Conservation (phyloP, 2,113 vertebrate species). For the Mugil cephalus region DNA sequence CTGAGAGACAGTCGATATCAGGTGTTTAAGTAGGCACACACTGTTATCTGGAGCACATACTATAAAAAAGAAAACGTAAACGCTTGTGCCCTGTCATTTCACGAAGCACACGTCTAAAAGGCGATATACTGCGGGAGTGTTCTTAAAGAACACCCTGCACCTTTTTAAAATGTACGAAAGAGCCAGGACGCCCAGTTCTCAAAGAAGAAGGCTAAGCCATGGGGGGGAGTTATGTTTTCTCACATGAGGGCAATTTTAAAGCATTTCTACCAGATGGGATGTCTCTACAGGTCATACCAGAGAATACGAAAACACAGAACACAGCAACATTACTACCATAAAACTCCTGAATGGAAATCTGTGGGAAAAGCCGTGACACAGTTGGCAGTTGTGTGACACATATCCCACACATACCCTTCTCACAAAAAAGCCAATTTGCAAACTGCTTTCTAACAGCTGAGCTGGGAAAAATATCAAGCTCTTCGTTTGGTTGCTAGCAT, state of each 20-base stretch:
- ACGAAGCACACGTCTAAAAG: neutral
- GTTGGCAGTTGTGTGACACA: too few species aligned
- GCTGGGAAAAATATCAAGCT: too few species aligned
- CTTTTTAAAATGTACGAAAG: slow-evolving; percentile 13
- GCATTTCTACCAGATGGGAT: slow-evolving; percentile 14
- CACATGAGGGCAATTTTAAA: slow-evolving; percentile 5
- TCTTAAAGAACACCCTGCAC: neutral
- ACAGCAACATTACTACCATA: neutral
- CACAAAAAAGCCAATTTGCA: too few species aligned
- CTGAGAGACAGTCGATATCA: neutral
- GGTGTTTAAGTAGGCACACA: slow-evolving; percentile 24
- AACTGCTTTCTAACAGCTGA: too few species aligned
- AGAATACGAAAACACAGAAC: neutral
- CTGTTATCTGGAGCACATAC: neutral
- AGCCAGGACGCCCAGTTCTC: neutral
- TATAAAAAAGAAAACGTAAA: neutral
- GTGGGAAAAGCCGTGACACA: too few species aligned
- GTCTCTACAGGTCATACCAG: neutral
- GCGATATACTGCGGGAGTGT: slow-evolving; percentile 2
- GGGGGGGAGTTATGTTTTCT: neutral
- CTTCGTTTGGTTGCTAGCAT: too few species aligned
- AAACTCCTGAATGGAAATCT: too few species aligned
- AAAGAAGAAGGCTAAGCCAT: neutral
- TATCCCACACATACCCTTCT: too few species aligned
- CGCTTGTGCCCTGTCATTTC: neutral